Evolutionary conservation across 2,888 invertebrate genomes (phyloP).

Genomic region (Leucoma salicis): DNA sequence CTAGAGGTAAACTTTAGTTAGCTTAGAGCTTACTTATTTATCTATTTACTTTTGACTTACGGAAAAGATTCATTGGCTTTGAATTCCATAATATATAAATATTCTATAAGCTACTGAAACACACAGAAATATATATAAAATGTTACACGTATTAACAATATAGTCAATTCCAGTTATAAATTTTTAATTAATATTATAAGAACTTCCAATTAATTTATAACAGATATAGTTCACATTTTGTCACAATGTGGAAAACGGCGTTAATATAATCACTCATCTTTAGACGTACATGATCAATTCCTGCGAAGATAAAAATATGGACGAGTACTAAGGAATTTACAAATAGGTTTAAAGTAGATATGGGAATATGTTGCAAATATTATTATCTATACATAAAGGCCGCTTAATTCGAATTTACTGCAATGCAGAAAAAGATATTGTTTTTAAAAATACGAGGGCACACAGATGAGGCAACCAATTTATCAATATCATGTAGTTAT

Average conservation of each 20-base stretch:
- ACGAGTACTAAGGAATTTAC: slow-evolving; percentile 54
- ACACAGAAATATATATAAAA: slow-evolving; percentile 1
- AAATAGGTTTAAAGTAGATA: slow-evolving; percentile 4
- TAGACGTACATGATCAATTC: slow-evolving; percentile 72
- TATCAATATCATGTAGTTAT: no score
- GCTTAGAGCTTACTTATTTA: slow-evolving; percentile 7
- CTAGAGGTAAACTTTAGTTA: slow-evolving; percentile 3
- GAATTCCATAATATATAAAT: slow-evolving; percentile 6
- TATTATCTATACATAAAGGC: no score
- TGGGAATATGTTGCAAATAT: no score
- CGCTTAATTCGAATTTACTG: no score
- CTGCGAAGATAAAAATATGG: slow-evolving; percentile 74
- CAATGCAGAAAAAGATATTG: no score
- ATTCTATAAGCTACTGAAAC: slow-evolving; percentile 8
- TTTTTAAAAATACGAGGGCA: no score
- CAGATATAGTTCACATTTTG: slow-evolving; percentile 71
- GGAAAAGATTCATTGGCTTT: slow-evolving; percentile 1
- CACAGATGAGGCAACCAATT: no score
- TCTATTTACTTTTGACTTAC: slow-evolving; percentile 6
- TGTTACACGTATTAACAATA: slow-evolving; percentile 1
- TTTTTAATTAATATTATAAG: not conserved
- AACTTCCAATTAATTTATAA: slow-evolving; percentile 8
- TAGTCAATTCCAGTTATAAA: slow-evolving; percentile 30
- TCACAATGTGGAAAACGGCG: slow-evolving; percentile 73
- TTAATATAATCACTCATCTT: slow-evolving; percentile 57